Conservation (phyloP, 1,140 invertebrate genomes). For the Aphaenogaster floridana region DNA sequence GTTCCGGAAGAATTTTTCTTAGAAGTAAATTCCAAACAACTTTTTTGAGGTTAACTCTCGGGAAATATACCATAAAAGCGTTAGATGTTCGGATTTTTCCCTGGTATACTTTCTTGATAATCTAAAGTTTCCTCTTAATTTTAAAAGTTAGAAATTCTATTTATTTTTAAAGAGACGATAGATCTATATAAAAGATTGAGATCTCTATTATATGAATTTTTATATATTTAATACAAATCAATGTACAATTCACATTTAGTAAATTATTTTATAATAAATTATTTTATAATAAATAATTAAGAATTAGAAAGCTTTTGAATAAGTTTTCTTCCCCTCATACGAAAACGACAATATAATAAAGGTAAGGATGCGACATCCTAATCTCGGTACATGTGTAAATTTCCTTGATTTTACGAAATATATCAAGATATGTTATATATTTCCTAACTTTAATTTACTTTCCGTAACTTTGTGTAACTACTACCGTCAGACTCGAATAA, state of each 20-base stretch:
- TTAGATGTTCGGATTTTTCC: neutral
- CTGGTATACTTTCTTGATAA: neutral
- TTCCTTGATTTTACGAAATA: neutral
- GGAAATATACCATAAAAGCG: neutral
- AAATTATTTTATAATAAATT: neutral
- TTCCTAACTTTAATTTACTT: constrained; percentile 36
- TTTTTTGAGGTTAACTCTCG: neutral
- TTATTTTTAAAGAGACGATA: neutral
- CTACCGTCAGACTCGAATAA: constrained; percentile 17
- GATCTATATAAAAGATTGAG: neutral
- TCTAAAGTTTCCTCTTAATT: neutral
- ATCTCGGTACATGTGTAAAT: neutral
- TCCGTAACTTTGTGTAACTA: constrained; percentile 36
- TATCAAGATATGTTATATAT: neutral
- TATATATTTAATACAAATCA: neutral
- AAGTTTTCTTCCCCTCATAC: neutral
- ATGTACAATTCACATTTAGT: neutral
- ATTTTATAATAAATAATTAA: neutral
- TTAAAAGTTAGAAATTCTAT: neutral
- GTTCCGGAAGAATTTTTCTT: neutral
- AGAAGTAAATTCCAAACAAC: neutral
- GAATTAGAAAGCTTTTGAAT: neutral
- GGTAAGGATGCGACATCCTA: neutral
- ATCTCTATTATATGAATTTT: neutral
- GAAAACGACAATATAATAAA: neutral